Base-by-base conservation (phyloP, 2,888 invertebrate genomes). In the Belgica antarctica region DNA sequence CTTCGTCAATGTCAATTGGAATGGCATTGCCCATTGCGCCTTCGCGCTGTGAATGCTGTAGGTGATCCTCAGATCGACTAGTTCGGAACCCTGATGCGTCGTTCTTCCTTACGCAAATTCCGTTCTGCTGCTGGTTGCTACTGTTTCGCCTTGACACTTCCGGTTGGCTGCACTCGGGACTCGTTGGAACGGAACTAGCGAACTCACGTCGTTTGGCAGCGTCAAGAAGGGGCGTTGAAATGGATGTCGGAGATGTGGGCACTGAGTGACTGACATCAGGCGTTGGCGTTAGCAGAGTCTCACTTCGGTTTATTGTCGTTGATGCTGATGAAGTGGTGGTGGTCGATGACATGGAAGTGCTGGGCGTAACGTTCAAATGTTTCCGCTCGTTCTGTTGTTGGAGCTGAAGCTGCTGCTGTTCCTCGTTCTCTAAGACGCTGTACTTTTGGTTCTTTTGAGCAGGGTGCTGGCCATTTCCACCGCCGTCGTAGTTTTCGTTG, bases 1-100 rank as follows among this genome's bases (percentile, higher is more conserved):
- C 93, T 79, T 95, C 95, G 78, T 94, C 95, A 78, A 94, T 89
- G 76, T 95, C 94, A 76, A 93, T 92, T 74, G 91, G 91, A 75
- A 81, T 79, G 73, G 94, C 92, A 72, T 92, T 88, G 76, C 90
- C 90, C 80, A 93, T 86, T n/a, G 68, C 62, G 74, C 80, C 80
- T 73, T 81, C 81, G 70, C 80, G 78, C 73, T 80, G 81, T 72
- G 79, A 76, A 73, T 86, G 85, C 82, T 93, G 92, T 73, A 96
- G 82, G 78, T 94, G 94, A 81, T 95, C 94, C 81, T 96, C 96
- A 10, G 93, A 94, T 76, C 92, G 87, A 75, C 94, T 94, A 28
- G 93, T 93, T 72, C 94, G 85, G 59, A 94, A 94, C 73, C 89
- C 87, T 74, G 86, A 86, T 71, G 84, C 83, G 75, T 84, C 84